Conservation (phyloP, 2,113 vertebrate genomes). For the Eulemur macaco region DNA sequence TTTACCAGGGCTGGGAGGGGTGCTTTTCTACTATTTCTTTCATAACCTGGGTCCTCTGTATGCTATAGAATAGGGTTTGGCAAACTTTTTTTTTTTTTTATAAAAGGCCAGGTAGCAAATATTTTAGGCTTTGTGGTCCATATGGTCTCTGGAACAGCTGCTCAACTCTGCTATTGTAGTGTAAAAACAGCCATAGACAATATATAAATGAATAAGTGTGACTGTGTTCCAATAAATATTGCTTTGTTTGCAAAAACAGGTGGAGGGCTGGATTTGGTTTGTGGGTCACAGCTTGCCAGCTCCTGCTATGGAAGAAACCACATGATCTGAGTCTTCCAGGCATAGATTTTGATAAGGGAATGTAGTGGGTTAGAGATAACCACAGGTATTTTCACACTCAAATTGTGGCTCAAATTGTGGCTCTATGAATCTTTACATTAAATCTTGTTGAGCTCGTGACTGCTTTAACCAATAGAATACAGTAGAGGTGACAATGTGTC, state of each 20-base stretch:
- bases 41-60: neutral
- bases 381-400: neutral
- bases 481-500: neutral
- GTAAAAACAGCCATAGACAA: neutral
- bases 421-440: neutral
- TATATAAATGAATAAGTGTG: neutral
- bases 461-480: neutral
- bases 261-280: neutral
- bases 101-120: slow-evolving; percentile 41
- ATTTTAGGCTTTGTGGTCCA: neutral
- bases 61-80: neutral
- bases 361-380: neutral
- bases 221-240: neutral
- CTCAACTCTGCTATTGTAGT: neutral
- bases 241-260: neutral
- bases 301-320: neutral
- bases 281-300: neutral
- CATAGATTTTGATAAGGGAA: neutral
- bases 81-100: neutral
- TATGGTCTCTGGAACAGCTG: neutral
- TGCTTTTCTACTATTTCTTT: neutral
- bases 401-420: neutral
- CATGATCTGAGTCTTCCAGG: neutral
- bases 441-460: neutral
- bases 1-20: neutral